phyloP scores from a whole-genome alignment of 1,140 invertebrate genomes.

The Ylistrum balloti region DNA sequence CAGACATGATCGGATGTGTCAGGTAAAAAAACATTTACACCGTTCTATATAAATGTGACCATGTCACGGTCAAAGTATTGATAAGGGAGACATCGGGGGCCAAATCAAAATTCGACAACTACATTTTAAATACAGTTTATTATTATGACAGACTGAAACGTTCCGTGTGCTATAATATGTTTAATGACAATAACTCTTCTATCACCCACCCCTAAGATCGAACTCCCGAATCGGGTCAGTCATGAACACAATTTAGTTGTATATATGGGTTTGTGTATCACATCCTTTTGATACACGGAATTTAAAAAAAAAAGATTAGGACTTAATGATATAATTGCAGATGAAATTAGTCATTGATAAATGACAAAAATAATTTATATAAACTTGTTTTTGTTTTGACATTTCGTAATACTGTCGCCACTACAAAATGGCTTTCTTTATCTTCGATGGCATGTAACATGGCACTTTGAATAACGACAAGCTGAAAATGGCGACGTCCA shows the following conservation, averaged over 20 bases:
- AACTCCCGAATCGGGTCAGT: neutral
- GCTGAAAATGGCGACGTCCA: too few species aligned
- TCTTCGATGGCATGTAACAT: too few species aligned
- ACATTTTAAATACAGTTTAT: neutral
- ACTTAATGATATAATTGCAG: neutral
- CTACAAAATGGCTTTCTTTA: neutral
- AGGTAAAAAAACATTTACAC: neutral
- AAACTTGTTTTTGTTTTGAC: neutral
- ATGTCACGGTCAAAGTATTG: neutral
- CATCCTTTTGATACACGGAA: neutral
- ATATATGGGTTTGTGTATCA: neutral
- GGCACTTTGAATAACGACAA: too few species aligned
- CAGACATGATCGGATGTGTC: neutral
- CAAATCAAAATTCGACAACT: neutral
- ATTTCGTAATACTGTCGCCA: neutral
- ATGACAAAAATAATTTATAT: neutral
- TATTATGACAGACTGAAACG: neutral
- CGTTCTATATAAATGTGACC: neutral
- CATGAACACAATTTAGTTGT: too few species aligned
- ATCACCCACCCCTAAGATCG: neutral
- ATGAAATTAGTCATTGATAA: neutral
- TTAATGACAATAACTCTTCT: neutral
- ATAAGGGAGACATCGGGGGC: neutral
- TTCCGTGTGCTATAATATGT: neutral
- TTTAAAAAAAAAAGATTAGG: neutral